A percentile compares a stretch with the other conserved stretches of the same genome.
Conservation (phyloP, 2,113 vertebrate species). For the Zosterops japonicus region DNA sequence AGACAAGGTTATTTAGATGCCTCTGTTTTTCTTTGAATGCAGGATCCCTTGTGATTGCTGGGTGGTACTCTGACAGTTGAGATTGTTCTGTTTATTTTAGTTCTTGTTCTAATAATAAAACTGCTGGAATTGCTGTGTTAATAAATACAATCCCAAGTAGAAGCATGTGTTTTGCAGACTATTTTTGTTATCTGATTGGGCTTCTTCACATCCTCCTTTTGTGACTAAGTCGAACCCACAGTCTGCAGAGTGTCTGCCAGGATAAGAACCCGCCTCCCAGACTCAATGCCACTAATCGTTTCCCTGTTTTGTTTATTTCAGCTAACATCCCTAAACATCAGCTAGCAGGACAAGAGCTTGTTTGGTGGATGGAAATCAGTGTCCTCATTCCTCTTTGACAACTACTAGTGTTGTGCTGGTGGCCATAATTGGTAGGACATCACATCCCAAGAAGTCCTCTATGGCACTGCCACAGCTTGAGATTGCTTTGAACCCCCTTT, state of each 20-base stretch:
- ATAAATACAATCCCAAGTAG: conserved; percentile 18
- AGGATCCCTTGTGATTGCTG: neutral
- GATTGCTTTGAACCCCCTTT: neutral
- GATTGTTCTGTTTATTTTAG: conserved; percentile 20
- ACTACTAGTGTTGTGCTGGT: neutral
- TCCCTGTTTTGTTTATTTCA: conserved; percentile 19
- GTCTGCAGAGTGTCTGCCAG: neutral
- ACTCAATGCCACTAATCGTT: conserved; percentile 4
- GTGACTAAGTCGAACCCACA: conserved; percentile 32
- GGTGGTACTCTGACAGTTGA: neutral
- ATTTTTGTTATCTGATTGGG: neutral
- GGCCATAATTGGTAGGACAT: neutral
- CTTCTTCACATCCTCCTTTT: conserved; percentile 31
- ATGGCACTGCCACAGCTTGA: neutral
- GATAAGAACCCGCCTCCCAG: conserved; percentile 19
- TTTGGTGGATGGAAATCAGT: neutral
- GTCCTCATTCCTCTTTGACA: neutral
- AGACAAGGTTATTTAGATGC: neutral
- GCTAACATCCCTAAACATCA: neutral
- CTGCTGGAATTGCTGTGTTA: neutral
- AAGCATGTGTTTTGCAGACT: conserved; percentile 18
- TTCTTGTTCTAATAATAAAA: conserved; percentile 31
- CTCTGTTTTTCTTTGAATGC: neutral
- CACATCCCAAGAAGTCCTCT: neutral
- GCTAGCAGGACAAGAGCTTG: neutral